A percentile compares a stretch with the other conserved stretches of the same genome.
phyloP scores from a whole-genome alignment of 2,113 vertebrate genomes.

The Suricata suricatta region DNA sequence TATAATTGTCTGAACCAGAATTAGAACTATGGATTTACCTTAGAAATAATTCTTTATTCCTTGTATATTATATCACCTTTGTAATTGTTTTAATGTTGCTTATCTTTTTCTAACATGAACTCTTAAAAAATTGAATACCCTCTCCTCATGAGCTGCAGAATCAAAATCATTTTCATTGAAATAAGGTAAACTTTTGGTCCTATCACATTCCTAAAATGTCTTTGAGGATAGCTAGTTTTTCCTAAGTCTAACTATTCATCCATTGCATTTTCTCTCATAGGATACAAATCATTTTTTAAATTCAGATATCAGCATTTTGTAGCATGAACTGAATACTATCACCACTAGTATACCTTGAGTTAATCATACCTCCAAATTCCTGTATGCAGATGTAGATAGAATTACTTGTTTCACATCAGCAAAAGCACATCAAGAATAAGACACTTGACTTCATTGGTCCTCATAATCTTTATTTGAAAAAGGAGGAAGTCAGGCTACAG shows the following conservation, averaged over 20 bases:
- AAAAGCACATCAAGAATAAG: slow-evolving; percentile 8
- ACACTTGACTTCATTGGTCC: not conserved
- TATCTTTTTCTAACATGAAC: not conserved
- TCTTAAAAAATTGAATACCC: not conserved
- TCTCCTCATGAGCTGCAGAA: not conserved
- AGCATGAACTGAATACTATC: not conserved
- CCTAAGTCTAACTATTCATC: not conserved
- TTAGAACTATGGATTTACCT: not conserved
- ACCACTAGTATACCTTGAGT: not conserved
- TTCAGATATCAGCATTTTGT: slow-evolving; percentile 16
- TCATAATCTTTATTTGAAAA: not conserved
- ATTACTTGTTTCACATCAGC: slow-evolving; percentile 10
- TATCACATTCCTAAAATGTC: not conserved
- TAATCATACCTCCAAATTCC: slow-evolving; percentile 11
- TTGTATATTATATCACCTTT: not conserved
- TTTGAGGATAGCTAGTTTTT: not conserved
- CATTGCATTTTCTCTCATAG: slow-evolving; percentile 7
- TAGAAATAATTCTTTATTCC: not conserved
- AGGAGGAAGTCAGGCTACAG: not conserved
- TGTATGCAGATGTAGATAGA: not conserved
- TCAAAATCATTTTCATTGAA: not conserved
- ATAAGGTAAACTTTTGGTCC: not conserved
- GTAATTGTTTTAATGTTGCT: not conserved
- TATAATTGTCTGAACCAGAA: not conserved
- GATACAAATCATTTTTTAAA: not conserved